These are phyloP conservation scores for Pituophis catenifer DNA, from an alignment of 2,113 vertebrate genomes.

Conservation along the genomic window DNA sequence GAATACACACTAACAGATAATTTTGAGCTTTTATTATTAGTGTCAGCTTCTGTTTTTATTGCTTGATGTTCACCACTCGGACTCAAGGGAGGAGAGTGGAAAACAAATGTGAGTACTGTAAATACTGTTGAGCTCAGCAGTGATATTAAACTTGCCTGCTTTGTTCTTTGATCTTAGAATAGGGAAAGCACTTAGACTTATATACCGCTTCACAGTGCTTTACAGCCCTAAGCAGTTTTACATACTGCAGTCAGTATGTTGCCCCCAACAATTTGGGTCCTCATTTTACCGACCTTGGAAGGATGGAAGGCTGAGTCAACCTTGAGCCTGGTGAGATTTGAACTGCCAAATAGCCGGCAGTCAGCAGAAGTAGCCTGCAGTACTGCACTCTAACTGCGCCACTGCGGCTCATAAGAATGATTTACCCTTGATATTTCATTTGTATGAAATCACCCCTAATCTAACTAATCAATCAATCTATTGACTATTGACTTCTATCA, in stretches of 20 bases:
- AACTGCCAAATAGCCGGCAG: too few relatives aligned
- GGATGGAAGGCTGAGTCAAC: too few relatives aligned
- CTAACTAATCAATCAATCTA: too few relatives aligned
- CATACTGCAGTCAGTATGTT: too few relatives aligned
- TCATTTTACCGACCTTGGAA: too few relatives aligned
- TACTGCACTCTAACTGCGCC: too few relatives aligned
- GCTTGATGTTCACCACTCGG: neutral
- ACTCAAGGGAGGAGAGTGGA: neutral
- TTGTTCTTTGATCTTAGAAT: neutral
- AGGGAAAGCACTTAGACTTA: neutral
- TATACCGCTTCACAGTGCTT: too few relatives aligned
- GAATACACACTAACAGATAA: neutral
- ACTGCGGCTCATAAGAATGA: too few relatives aligned
- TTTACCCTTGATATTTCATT: neutral
- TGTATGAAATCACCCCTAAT: neutral
- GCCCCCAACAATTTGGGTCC: too few relatives aligned
- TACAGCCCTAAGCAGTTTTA: too few relatives aligned
- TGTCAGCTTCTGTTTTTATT: neutral
- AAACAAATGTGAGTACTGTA: neutral
- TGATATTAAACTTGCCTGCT: neutral
- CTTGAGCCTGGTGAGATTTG: too few relatives aligned
- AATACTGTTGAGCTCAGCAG: neutral
- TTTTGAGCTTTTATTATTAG: neutral
- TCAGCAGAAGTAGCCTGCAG: too few relatives aligned
- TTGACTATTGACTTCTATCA: neutral